These are phyloP conservation scores for Argynnis bischoffii DNA, from an alignment of 2,888 invertebrate species.

Conservation along the genomic window DNA sequence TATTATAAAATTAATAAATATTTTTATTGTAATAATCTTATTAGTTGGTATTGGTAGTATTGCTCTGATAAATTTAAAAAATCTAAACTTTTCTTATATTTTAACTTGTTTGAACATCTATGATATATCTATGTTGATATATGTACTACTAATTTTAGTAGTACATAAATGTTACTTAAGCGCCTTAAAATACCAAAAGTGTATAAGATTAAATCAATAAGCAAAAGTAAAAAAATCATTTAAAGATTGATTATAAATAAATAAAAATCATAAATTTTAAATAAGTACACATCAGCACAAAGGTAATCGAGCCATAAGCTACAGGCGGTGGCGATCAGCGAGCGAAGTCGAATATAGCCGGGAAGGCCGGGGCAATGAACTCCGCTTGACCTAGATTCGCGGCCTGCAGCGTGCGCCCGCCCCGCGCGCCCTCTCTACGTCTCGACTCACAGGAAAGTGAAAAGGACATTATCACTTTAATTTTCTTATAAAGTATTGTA, in stretches of 20 bases:
- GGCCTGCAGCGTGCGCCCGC: conserved; percentile 45
- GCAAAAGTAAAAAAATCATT: background rate
- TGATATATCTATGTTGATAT: too few relatives aligned
- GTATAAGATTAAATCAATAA: background rate
- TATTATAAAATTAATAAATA: conserved; percentile 38
- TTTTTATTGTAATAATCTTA: too few relatives aligned
- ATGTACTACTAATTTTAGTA: too few relatives aligned
- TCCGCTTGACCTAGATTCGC: conserved; percentile 79
- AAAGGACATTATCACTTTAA: conserved; percentile 62
- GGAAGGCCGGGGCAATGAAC: conserved; percentile 83
- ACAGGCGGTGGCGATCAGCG: conserved; percentile 62
- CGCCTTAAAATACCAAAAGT: too few relatives aligned
- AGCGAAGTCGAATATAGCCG: conserved; percentile 79
- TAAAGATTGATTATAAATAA: background rate
- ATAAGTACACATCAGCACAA: conserved; percentile 31
- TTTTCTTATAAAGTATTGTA: conserved; percentile 26
- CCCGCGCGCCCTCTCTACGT: conserved; percentile 41
- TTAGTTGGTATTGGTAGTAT: too few relatives aligned
- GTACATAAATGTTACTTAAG: too few relatives aligned
- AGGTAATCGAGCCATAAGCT: conserved; percentile 47
- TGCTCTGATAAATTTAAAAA: background rate
- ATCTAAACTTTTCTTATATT: background rate
- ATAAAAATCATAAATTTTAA: conserved; percentile 11
- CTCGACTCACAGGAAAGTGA: conserved; percentile 70
- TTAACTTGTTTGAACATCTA: background rate